phyloP scores from a whole-genome alignment of 2,888 invertebrate genomes.

The Stenolophus ochropezus region DNA sequence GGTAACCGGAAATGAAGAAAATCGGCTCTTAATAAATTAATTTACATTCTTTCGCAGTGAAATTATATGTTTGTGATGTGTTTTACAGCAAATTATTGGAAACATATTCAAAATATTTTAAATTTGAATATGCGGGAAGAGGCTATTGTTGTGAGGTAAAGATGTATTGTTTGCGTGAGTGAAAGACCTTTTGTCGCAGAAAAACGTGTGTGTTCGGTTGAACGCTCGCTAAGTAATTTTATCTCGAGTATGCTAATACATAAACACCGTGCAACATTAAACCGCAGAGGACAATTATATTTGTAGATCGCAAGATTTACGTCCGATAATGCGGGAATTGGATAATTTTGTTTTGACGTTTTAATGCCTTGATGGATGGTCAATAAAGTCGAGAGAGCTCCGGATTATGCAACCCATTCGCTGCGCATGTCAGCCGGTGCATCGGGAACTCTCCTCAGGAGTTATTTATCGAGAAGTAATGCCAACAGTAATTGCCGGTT shows the following conservation, averaged over 20 bases:
- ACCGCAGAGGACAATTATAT: conserved; percentile 11
- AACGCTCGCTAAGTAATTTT: conserved; percentile 5
- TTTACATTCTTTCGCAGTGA: no score
- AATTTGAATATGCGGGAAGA: no score
- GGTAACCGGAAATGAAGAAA: no score
- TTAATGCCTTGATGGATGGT: conserved; percentile 37
- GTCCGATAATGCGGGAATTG: conserved; percentile 23
- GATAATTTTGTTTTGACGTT: conserved; percentile 34
- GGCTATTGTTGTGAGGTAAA: background rate
- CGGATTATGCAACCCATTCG: conserved; percentile 1
- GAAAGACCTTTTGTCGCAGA: background rate
- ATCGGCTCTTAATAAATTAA: no score
- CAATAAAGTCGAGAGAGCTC: conserved; percentile 1
- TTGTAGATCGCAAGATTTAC: conserved; percentile 35
- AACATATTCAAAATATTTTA: no score
- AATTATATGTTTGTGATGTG: no score
- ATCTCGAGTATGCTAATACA: conserved; percentile 14
- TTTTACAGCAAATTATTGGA: no score
- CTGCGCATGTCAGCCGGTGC: background rate
- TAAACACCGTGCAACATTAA: conserved; percentile 23
- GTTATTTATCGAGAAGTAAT: conserved; percentile 13
- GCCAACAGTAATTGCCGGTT: background rate
- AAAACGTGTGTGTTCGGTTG: background rate
- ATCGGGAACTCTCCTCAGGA: conserved; percentile 3
- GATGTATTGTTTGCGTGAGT: background rate